phyloP scores from a whole-genome alignment of 2,797 vertebrate genomes.

The Spondyliosoma cantharus region DNA sequence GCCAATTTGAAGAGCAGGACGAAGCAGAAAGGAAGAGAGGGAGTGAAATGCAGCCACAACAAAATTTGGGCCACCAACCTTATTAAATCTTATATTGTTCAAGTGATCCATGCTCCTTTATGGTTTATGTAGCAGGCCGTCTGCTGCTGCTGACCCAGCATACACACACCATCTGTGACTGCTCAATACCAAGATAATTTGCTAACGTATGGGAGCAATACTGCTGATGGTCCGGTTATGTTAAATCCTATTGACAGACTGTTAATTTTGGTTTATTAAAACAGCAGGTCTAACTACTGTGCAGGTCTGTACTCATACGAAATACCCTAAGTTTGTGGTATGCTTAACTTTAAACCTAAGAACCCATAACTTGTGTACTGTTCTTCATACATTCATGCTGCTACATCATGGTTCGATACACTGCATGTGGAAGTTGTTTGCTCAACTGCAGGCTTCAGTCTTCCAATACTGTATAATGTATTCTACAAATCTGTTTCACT shows the following conservation, averaged over 20 bases:
- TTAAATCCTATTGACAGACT: constrained; percentile 1
- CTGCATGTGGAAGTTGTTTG: neutral
- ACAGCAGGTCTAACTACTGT: neutral
- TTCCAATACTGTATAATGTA: neutral
- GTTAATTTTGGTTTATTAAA: constrained; percentile 28
- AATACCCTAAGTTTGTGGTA: neutral
- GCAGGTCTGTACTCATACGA: neutral
- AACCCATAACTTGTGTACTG: neutral
- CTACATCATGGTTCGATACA: neutral
- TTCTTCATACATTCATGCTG: neutral
- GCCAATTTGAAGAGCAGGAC: constrained; percentile 27
- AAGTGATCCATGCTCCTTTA: constrained; percentile 41
- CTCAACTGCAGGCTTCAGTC: neutral
- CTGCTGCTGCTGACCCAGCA: constrained; percentile 54
- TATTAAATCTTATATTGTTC: constrained; percentile 33
- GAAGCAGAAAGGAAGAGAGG: neutral
- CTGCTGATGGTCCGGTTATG: constrained; percentile 45
- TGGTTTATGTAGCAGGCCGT: constrained; percentile 40
- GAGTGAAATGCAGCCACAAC: constrained; percentile 13
- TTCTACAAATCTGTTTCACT: neutral
- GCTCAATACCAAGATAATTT: constrained; percentile 41
- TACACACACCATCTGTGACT: constrained; percentile 43
- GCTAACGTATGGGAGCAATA: constrained; percentile 25
- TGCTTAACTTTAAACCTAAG: neutral
- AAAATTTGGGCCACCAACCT: constrained; percentile 7